These are phyloP conservation scores for Jaculus jaculus DNA, from an alignment of 2,113 vertebrate genomes.

Conservation along the genomic window DNA sequence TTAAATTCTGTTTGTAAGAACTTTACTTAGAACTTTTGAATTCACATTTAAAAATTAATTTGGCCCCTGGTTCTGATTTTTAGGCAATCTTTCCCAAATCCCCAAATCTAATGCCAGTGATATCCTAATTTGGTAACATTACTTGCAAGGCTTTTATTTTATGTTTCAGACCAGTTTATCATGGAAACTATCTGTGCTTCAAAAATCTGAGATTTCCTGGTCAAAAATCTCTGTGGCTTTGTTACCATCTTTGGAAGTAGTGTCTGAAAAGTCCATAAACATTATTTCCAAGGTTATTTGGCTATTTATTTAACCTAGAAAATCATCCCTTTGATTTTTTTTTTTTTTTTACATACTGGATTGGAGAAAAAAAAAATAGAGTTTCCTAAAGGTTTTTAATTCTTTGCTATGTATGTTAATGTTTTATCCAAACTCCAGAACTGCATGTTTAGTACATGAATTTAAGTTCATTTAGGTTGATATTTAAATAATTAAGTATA, in stretches of 20 bases:
- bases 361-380: background rate
- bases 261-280: background rate
- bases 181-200: background rate
- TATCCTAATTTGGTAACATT: background rate
- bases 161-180: conserved; percentile 10
- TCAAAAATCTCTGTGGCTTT: background rate
- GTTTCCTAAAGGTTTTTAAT: background rate
- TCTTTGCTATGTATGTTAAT: background rate
- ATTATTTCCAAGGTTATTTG: conserved; percentile 9
- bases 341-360: background rate
- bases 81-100: background rate
- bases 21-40: background rate
- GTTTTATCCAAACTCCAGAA: background rate
- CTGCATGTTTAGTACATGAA: background rate
- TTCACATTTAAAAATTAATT: background rate
- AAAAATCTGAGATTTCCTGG: background rate
- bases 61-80: background rate
- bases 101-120: background rate
- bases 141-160: background rate
- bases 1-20: background rate
- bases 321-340: background rate
- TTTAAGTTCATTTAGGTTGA: background rate
- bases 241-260: background rate
- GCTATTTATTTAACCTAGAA: background rate
- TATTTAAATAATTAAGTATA: background rate